Conservation (phyloP, 2,888 invertebrate species). For the Oxystoma pomonae region DNA sequence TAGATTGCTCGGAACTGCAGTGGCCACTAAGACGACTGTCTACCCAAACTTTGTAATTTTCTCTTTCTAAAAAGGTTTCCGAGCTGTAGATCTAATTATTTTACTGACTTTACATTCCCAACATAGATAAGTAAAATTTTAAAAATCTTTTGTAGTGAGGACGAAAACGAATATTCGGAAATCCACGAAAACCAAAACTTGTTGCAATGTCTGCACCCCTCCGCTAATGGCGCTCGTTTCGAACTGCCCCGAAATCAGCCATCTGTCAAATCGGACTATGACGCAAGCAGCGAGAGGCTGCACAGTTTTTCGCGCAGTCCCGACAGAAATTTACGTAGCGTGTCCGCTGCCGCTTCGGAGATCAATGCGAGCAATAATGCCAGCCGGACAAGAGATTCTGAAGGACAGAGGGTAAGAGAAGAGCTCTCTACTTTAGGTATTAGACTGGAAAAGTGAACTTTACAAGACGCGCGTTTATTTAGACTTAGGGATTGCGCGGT, state of each 20-base stretch:
- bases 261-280: slow-evolving; percentile 21
- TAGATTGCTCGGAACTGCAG: no score
- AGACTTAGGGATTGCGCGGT: no score
- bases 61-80: no score
- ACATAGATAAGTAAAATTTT: not conserved
- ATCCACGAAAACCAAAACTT: slow-evolving; percentile 22
- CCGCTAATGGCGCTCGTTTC: not conserved
- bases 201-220: not conserved
- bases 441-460: no score
- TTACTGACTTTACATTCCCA: not conserved
- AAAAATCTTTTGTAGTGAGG: slow-evolving; percentile 37
- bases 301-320: slow-evolving; percentile 30
- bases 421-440: no score
- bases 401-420: slow-evolving; percentile 40
- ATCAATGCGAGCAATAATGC: slow-evolving; percentile 20
- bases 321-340: slow-evolving; percentile 34
- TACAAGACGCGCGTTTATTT: no score
- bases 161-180: slow-evolving; percentile 41
- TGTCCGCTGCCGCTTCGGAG: slow-evolving; percentile 27
- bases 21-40: no score
- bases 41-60: no score
- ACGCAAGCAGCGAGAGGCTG: slow-evolving; percentile 24
- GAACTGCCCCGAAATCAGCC: not conserved
- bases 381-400: slow-evolving; percentile 37
- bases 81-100: no score